Percentiles rank a stretch among this genome's conserved stretches.
These are phyloP conservation scores for Leptatherina wallacei DNA, from an alignment of 2,797 vertebrate genomes.

Conservation along the genomic window DNA sequence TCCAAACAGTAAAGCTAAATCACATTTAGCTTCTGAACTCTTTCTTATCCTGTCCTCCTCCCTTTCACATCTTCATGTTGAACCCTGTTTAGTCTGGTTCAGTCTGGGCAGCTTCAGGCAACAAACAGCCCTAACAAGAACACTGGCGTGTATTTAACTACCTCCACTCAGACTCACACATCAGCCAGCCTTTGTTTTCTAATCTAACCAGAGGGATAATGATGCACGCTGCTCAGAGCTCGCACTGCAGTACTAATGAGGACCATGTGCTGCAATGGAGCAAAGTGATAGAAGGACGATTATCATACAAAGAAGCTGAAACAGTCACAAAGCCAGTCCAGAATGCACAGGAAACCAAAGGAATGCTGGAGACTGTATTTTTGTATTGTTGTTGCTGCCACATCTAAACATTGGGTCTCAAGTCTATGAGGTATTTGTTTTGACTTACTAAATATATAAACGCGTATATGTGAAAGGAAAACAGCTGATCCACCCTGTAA, in stretches of 20 bases:
- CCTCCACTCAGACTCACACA: constrained; percentile 53
- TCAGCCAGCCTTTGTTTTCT: constrained; percentile 61
- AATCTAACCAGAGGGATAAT: constrained; percentile 58
- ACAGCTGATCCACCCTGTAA: constrained; percentile 77
- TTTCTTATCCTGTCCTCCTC: background rate
- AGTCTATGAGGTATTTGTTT: constrained; percentile 65
- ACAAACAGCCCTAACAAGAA: constrained; percentile 33
- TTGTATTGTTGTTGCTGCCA: constrained; percentile 64
- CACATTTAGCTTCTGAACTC: background rate
- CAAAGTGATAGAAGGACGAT: constrained; percentile 41
- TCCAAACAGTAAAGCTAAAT: background rate
- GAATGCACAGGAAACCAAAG: constrained; percentile 70
- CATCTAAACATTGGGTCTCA: constrained; percentile 69
- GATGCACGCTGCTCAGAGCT: constrained; percentile 53
- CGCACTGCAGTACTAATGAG: constrained; percentile 60
- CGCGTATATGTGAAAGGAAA: constrained; percentile 60
- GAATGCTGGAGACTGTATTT: constrained; percentile 76
- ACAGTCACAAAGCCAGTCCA: constrained; percentile 32
- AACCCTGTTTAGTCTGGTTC: constrained; percentile 27
- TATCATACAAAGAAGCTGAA: constrained; percentile 32
- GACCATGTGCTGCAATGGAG: constrained; percentile 62
- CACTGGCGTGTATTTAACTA: constrained; percentile 60
- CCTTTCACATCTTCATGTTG: constrained; percentile 40
- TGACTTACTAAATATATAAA: constrained; percentile 80
- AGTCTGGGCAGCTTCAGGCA: constrained; percentile 29